phyloP scores from a whole-genome alignment of 2,113 vertebrate species.

The Neomonachus schauinslandi region DNA sequence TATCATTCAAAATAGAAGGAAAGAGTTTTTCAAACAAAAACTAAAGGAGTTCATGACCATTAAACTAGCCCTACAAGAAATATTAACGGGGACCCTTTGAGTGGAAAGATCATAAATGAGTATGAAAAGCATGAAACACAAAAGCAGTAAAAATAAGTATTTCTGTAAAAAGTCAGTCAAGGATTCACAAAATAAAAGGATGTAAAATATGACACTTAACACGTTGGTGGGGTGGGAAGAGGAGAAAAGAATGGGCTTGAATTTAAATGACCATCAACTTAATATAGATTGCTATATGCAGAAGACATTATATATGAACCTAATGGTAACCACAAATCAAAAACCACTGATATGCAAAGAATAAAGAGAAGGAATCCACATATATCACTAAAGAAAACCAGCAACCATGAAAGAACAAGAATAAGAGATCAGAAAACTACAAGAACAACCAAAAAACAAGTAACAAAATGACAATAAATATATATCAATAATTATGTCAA shows the following conservation, averaged over 20 bases:
- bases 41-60: background rate
- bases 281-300: background rate
- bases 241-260: background rate
- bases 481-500: background rate
- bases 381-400: background rate
- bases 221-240: background rate
- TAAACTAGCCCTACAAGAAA: background rate
- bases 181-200: background rate
- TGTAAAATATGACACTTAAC: background rate
- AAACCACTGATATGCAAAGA: background rate
- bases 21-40: background rate
- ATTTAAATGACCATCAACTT: background rate
- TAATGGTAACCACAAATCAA: background rate
- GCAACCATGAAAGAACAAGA: background rate
- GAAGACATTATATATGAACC: background rate
- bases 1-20: background rate
- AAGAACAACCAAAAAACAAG: background rate
- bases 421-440: background rate
- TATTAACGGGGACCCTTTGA: background rate
- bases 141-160: background rate
- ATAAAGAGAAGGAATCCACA: background rate
- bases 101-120: background rate
- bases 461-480: background rate
- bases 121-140: background rate
- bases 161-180: background rate